phyloP scores from a whole-genome alignment of 2,113 vertebrate genomes.

The Symphodus melops region DNA sequence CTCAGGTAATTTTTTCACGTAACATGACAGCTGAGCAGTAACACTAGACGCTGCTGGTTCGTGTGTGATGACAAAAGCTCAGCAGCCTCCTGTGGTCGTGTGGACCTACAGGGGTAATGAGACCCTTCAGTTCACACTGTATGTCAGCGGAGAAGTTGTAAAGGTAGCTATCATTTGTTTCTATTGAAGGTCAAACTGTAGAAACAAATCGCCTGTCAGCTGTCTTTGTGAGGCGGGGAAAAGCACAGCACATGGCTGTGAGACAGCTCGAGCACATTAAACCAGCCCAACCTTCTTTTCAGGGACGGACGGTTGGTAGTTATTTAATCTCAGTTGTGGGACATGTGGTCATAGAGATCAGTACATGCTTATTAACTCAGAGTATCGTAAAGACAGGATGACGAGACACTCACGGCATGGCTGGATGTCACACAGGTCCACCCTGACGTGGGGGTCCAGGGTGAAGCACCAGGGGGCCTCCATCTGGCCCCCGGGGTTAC shows the following conservation, averaged over 20 bases:
- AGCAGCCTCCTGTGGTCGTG: neutral
- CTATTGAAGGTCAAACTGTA: neutral
- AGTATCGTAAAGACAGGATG: too few species aligned
- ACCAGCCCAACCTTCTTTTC: too few species aligned
- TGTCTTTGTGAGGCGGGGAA: too few species aligned
- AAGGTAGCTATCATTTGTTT: neutral
- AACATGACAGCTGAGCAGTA: slow-evolving; percentile 13
- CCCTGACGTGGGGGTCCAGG: slow-evolving; percentile 89
- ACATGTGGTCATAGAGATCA: too few species aligned
- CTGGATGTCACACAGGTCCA: slow-evolving; percentile 94
- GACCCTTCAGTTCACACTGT: neutral
- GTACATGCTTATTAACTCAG: too few species aligned
- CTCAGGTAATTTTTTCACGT: neutral
- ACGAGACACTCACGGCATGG: slow-evolving; percentile 91
- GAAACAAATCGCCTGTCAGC: neutral
- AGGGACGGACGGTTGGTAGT: too few species aligned
- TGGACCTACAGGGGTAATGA: neutral
- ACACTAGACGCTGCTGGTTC: slow-evolving; percentile 8
- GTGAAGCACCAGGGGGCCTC: slow-evolving; percentile 98
- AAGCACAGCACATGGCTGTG: too few species aligned
- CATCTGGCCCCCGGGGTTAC: slow-evolving; percentile 96
- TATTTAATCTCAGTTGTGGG: too few species aligned
- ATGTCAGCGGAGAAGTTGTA: neutral
- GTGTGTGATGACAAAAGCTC: slow-evolving; percentile 14
- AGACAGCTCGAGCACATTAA: too few species aligned